A percentile compares a stretch with the other conserved stretches of the same genome.
Evolutionary conservation across 2,888 invertebrate species (phyloP).

Genomic region (Stratiomys singularior): DNA sequence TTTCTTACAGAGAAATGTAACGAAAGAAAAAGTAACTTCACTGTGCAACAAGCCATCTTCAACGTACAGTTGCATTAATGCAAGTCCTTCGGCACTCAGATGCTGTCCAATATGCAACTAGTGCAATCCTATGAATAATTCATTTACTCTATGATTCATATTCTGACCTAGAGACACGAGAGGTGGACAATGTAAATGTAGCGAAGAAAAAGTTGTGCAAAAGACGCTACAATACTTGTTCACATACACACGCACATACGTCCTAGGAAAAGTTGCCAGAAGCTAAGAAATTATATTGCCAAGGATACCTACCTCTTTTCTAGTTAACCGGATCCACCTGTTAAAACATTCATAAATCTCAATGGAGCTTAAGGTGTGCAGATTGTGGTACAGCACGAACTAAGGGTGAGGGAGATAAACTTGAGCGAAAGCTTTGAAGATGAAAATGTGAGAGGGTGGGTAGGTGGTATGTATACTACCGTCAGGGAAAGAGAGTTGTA

Average conservation of each 20-base stretch:
- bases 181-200: neutral
- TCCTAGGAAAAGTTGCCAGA: neutral
- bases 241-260: neutral
- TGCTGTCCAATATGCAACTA: constrained; percentile 7
- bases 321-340: constrained; percentile 37
- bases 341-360: constrained; percentile 44
- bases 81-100: neutral
- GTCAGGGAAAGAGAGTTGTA: too few relatives aligned
- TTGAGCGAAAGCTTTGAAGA: too few relatives aligned
- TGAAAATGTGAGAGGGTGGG: too few relatives aligned
- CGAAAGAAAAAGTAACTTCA: neutral
- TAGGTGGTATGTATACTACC: too few relatives aligned
- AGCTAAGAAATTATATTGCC: neutral
- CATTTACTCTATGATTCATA: neutral
- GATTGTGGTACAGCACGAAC: neutral
- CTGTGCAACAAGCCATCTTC: neutral
- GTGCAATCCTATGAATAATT: constrained; percentile 4
- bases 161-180: neutral
- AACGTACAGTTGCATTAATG: neutral
- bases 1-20: neutral
- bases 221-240: too few relatives aligned
- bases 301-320: constrained; percentile 12
- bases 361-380: constrained; percentile 1
- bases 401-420: too few relatives aligned
- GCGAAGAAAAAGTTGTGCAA: too few relatives aligned